Conservation (phyloP, 2,113 vertebrate genomes). For the Pelecanoides urinatrix region DNA sequence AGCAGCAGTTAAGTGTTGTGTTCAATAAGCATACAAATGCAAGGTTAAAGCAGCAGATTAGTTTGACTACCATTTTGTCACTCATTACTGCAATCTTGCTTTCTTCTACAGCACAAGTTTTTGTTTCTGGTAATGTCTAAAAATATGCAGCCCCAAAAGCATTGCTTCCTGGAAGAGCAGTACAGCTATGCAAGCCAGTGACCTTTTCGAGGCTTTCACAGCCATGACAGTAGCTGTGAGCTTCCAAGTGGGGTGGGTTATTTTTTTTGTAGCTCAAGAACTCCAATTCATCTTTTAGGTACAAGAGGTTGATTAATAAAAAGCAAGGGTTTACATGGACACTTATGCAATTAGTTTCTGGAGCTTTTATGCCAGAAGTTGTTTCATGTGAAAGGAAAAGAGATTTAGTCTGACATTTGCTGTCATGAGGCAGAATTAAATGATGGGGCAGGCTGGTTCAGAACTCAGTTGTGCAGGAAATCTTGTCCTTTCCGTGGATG, state of each 20-base stretch:
- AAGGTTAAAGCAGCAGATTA: not conserved
- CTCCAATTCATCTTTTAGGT: not conserved
- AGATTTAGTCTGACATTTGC: slow-evolving; percentile 7
- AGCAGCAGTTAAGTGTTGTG: not conserved
- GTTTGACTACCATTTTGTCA: not conserved
- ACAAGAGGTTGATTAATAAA: not conserved
- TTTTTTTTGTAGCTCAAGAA: not conserved
- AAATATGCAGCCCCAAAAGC: not conserved
- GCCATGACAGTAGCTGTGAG: not conserved
- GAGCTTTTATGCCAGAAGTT: not conserved
- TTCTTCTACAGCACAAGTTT: not conserved
- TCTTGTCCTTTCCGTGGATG: not conserved
- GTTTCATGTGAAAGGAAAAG: not conserved
- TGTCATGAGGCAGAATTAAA: not conserved
- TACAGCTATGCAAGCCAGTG: not conserved
- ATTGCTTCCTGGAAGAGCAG: not conserved
- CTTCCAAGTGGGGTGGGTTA: not conserved
- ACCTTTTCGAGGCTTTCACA: not conserved
- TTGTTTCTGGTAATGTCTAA: not conserved
- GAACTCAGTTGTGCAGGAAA: not conserved
- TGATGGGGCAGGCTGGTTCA: not conserved
- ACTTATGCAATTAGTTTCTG: slow-evolving; percentile 11
- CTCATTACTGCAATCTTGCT: not conserved
- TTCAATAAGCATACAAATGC: not conserved
- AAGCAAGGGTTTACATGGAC: not conserved